phyloP scores from a whole-genome alignment of 2,888 invertebrate species.

The Noctua janthina region DNA sequence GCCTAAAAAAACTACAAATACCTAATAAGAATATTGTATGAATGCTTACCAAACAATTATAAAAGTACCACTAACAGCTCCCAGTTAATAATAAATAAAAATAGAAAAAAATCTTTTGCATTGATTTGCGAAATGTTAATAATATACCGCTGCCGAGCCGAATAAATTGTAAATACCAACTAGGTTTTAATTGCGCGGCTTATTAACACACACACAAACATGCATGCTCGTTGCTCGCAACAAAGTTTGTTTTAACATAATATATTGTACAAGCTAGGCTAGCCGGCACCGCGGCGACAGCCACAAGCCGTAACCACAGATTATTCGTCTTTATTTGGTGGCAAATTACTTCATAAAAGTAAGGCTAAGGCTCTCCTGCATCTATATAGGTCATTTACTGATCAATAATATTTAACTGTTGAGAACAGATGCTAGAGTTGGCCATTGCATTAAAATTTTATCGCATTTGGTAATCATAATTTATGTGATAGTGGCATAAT shows the following conservation, averaged over 20 bases:
- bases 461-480: not conserved
- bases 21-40: not conserved
- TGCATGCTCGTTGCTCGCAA: not conserved
- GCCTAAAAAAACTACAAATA: not conserved
- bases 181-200: conserved; percentile 10
- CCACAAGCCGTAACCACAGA: not conserved
- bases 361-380: too few species aligned
- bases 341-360: not conserved
- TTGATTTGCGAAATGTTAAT: not conserved
- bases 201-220: not conserved
- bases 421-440: not conserved
- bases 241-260: not conserved
- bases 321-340: not conserved
- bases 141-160: too few species aligned
- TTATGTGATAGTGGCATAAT: not conserved
- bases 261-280: too few species aligned
- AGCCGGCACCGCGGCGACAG: not conserved
- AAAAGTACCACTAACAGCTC: not conserved
- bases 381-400: not conserved
- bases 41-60: conserved; percentile 13
- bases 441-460: not conserved
- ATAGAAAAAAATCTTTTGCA: not conserved
- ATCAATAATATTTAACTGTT: not conserved
- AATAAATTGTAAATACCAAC: conserved; percentile 11
- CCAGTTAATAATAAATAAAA: not conserved